Evolutionary conservation across 2,888 invertebrate species (phyloP), one percentile per base, ranked within the genome.

Genomic region (Drosophila maculinotata): DNA sequence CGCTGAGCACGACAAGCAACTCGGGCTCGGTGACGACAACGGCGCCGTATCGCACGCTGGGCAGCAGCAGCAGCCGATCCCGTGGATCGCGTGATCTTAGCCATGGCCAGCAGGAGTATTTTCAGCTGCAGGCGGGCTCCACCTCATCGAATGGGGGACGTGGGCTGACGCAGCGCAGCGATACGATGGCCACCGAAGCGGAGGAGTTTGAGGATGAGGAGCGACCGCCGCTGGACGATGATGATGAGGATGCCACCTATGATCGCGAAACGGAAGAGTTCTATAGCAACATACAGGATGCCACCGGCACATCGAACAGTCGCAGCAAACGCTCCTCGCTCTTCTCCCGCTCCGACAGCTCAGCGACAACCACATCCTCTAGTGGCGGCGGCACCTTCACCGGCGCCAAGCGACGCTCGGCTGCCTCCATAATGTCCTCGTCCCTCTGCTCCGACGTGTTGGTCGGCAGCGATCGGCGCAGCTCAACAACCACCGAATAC

Each of bases 331-430:
- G 90, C 3, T 90, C 91, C 6, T 91, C 91, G 7, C 70, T 91
- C 4, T 91, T 91, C 74, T 91, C 92, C 2, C 90, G 91, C 28
- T 92, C 92, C 49, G 92, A 92, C 63, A 91, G 91, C 49, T 91
- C 92, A 31, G 91, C 91, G 9, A 91, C 91, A 0, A 91, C 91
- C 1, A 90, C 91, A 0, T 91, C 91, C 1, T 90, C 91, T 1
- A 90, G 89, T 56, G 91, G 90, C 17, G 87, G 86, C 17, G 87
- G 90, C 47, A 90, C 91, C 6, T 91, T 90, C 41, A 91, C 90
- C n/a, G 89, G 89, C 23, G 89, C 82, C 28, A 91, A 91, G 28
- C 83, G 91, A 0, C 83, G 92, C n/a, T 92, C 91, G 1, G 89
- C 90, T 0, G 89, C 91, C 31, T 92, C 91, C 3, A 91, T 91